These are phyloP conservation scores for Euspilapteryx auroguttella DNA, from an alignment of 2,888 invertebrate genomes.

Conservation along the genomic window DNA sequence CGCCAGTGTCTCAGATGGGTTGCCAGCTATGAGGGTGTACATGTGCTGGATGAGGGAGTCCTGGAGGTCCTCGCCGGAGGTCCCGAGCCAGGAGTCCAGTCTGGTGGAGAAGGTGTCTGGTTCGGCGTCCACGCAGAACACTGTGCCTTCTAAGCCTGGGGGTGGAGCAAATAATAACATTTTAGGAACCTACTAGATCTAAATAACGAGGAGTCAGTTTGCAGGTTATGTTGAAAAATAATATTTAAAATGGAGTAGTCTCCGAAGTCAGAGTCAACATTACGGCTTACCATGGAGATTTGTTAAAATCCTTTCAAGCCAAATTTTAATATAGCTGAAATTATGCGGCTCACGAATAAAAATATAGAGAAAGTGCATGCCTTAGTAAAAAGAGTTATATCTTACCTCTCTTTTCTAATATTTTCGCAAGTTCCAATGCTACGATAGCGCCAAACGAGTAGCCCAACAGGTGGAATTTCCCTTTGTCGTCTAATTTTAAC, in stretches of 20 bases:
- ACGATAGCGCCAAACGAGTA: conserved; percentile 24
- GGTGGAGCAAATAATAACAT: no score
- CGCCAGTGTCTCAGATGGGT: conserved; percentile 7
- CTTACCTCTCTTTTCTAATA: conserved; percentile 29
- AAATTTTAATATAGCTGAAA: no score
- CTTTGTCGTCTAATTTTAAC: conserved; percentile 11
- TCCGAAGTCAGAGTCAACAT: no score
- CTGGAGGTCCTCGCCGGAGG: conserved; percentile 17
- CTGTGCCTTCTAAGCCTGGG: conserved; percentile 22
- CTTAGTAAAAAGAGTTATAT: no score
- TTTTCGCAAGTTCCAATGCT: conserved; percentile 23
- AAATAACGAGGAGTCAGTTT: no score
- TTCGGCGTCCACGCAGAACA: conserved; percentile 23
- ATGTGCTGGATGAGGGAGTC: conserved; percentile 21
- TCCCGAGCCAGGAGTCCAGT: conserved; percentile 11
- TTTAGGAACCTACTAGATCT: no score
- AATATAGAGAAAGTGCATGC: no score
- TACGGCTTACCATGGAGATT: no score
- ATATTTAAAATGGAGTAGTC: no score
- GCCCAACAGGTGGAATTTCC: conserved; percentile 23
- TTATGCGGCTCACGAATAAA: no score
- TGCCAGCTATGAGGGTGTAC: conserved; percentile 16
- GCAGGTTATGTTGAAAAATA: no score
- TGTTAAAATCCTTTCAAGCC: no score
- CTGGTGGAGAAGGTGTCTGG: conserved; percentile 17